Conservation (phyloP, 2,113 vertebrate species). For the Leptosomus discolor region DNA sequence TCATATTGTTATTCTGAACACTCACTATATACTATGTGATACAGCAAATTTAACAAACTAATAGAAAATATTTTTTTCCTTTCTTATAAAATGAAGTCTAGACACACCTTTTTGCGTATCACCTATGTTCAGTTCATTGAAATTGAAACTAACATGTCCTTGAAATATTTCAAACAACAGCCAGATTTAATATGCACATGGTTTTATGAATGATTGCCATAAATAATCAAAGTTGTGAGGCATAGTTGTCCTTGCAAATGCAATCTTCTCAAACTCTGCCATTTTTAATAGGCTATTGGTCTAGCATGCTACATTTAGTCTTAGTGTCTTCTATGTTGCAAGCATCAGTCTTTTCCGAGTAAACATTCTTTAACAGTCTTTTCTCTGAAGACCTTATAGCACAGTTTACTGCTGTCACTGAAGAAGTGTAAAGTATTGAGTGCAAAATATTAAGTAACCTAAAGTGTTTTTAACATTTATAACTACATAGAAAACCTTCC, state of each 20-base stretch:
- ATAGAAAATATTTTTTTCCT: neutral
- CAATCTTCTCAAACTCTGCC: neutral
- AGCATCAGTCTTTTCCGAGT: neutral
- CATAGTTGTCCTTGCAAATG: neutral
- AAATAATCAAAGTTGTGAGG: neutral
- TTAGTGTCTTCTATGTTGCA: neutral
- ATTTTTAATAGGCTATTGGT: neutral
- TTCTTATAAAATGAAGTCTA: neutral
- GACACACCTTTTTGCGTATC: neutral
- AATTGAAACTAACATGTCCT: neutral
- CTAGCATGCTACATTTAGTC: neutral
- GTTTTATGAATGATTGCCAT: neutral
- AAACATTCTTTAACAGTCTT: neutral
- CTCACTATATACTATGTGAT: neutral
- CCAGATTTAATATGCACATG: neutral
- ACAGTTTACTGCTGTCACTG: neutral
- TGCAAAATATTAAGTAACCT: neutral
- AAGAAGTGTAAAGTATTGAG: neutral
- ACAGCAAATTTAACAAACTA: neutral
- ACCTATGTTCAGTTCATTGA: neutral
- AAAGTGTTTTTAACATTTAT: neutral
- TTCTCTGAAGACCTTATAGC: neutral
- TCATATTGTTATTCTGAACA: neutral
- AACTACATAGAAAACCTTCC: neutral
- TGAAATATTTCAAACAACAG: neutral